Percentiles rank a stretch among this genome's conserved stretches.
Conservation (phyloP, 2,888 invertebrate species). For the Heteromurus nitidus region DNA sequence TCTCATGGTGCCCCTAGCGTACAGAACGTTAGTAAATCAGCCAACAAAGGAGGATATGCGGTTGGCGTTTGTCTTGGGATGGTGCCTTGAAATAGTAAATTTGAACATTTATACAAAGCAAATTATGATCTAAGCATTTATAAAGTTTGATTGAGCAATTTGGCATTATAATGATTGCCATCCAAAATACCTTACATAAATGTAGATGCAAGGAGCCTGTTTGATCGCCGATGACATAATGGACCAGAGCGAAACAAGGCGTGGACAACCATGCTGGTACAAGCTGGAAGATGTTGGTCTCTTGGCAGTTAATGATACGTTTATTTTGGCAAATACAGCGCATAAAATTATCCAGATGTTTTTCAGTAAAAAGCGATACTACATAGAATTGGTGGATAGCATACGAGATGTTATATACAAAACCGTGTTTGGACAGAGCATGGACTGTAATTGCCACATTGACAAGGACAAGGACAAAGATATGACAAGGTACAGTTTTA, state of each 20-base stretch:
- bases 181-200: conserved; percentile 4
- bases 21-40: conserved; percentile 81
- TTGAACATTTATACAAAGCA: too few relatives aligned
- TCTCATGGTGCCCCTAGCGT: conserved; percentile 84
- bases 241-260: conserved; percentile 87
- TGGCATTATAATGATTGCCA: not conserved
- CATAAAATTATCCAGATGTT: conserved; percentile 87
- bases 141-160: not conserved
- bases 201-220: conserved; percentile 90
- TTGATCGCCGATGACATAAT: conserved; percentile 93
- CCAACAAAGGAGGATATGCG: conserved; percentile 86
- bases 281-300: conserved; percentile 79
- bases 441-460: conserved; percentile 76
- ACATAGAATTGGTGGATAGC: conserved; percentile 85
- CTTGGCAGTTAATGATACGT: conserved; percentile 89
- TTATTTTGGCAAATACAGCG: conserved; percentile 86
- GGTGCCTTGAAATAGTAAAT: conserved; percentile 95
- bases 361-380: conserved; percentile 85
- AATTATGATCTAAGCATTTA: not conserved
- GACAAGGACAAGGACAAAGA: not conserved
- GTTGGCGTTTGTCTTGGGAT: conserved; percentile 89
- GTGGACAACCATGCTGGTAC: conserved; percentile 94
- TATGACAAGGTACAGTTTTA: too few relatives aligned
- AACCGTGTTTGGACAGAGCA: conserved; percentile 86
- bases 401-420: conserved; percentile 87